Conservation (phyloP, 2,888 invertebrate genomes). For the Drosophila borealis region DNA sequence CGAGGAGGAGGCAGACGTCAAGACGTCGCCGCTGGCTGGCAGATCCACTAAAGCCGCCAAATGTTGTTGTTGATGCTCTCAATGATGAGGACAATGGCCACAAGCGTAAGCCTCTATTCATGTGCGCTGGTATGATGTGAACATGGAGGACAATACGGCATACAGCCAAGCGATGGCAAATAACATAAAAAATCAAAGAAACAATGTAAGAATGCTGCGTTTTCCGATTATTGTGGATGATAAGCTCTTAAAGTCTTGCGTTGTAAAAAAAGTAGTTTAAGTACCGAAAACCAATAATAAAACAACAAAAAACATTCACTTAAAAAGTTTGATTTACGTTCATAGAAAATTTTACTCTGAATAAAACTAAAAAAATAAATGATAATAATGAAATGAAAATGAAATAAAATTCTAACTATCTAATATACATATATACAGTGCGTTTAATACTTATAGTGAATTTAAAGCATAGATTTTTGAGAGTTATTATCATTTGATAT, state of each 20-base stretch:
- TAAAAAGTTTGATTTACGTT: background rate
- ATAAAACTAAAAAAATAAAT: no score
- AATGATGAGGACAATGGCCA: conserved; percentile 46
- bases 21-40: conserved; percentile 26
- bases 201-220: conserved; percentile 1
- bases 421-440: no score
- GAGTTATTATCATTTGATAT: no score
- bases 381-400: no score
- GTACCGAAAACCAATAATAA: background rate
- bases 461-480: no score
- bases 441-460: no score
- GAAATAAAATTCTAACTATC: no score
- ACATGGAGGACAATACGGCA: background rate
- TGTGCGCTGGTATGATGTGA: background rate
- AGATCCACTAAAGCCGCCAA: conserved; percentile 37
- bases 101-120: conserved; percentile 1
- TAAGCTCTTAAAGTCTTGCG: background rate
- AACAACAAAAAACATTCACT: background rate
- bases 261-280: background rate
- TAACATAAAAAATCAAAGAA: conserved; percentile 13
- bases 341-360: background rate
- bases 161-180: conserved; percentile 1
- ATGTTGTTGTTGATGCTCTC: conserved; percentile 45
- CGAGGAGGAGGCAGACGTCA: conserved; percentile 25
- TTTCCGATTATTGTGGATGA: background rate